Evolutionary conservation across 2,888 invertebrate species (phyloP), one percentile per base, ranked within the genome.

Genomic region (Ochropleura plecta): DNA sequence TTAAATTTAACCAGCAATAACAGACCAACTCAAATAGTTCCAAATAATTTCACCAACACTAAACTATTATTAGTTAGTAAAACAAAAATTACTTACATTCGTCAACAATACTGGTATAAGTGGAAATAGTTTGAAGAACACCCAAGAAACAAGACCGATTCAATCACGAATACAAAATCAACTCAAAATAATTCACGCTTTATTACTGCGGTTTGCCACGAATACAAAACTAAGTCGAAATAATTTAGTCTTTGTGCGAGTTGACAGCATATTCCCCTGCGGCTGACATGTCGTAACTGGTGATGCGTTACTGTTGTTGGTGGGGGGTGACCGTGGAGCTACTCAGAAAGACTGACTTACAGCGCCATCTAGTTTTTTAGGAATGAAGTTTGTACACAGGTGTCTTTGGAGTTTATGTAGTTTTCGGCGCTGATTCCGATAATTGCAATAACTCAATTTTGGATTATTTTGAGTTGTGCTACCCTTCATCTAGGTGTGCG

Each of bases 301-400:
- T 60, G 60, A 60, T 60, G 60, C 60, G 60, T 60, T 60, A 60
- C 60, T 60, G 42, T 60, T 60, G 60, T 60, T 60, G 60, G 60
- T 60, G 60, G 60, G 60, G 42, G 60, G 60, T 60, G 42, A 60
- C 60, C 60, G 60, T 60, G 42, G 60, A 42, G 60, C 60, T 60
- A 60, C 42, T 60, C 60, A 60, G 42, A 60, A 60, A 60, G 60
- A 60, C 60, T 60, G 60, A 60, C 60, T 60, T 60, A 60, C 60
- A 60, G 60, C 42, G 60, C 42, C 60, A 68, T 60, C 60, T 60
- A 60, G 60, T 60, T 70, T 70, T 63, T 60, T 60, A 60, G 16
- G 18, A 60, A 42, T 42, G 42, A 42, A 42, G 42, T 60, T 60
- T 60, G 60, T 42, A n/a, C n/a, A n/a, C n/a, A n/a, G n/a, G n/a